Evolutionary conservation across 2,888 invertebrate genomes (phyloP).

Genomic region (Pristionchus japonicus): DNA sequence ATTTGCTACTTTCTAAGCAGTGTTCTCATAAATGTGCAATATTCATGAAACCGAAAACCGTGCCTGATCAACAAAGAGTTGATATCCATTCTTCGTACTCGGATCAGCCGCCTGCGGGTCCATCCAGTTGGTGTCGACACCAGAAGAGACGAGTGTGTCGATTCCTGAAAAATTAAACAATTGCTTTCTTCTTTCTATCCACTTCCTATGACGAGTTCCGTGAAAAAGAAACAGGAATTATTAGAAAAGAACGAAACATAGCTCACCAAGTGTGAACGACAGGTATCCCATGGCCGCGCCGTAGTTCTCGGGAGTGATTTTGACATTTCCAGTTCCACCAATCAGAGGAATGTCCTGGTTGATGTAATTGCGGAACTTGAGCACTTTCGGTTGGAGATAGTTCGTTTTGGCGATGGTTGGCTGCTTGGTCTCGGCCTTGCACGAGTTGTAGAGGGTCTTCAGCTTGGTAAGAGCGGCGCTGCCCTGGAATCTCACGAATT

Average conservation of each 20-base stretch:
- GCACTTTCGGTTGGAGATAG: slow-evolving; percentile 30
- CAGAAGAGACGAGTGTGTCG: background rate
- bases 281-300: slow-evolving; percentile 24
- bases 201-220: no score
- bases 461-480: slow-evolving; percentile 22
- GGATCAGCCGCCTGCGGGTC: background rate
- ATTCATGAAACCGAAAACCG: background rate
- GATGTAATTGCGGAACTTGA: background rate
- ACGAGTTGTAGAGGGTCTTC: slow-evolving; percentile 20
- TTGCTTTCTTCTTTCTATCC: no score
- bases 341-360: slow-evolving; percentile 15
- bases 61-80: slow-evolving; percentile 19
- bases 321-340: background rate
- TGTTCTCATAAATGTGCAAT: no score
- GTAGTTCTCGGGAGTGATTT: background rate
- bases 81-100: background rate
- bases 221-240: no score
- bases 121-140: background rate
- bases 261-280: background rate
- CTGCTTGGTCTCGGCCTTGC: background rate
- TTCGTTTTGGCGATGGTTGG: slow-evolving; percentile 3
- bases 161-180: background rate
- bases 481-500: background rate
- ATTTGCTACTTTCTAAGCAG: background rate
- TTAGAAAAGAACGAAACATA: no score